Evolutionary conservation across 2,113 vertebrate genomes (phyloP).

Genomic region (Sphyrna mokarran): DNA sequence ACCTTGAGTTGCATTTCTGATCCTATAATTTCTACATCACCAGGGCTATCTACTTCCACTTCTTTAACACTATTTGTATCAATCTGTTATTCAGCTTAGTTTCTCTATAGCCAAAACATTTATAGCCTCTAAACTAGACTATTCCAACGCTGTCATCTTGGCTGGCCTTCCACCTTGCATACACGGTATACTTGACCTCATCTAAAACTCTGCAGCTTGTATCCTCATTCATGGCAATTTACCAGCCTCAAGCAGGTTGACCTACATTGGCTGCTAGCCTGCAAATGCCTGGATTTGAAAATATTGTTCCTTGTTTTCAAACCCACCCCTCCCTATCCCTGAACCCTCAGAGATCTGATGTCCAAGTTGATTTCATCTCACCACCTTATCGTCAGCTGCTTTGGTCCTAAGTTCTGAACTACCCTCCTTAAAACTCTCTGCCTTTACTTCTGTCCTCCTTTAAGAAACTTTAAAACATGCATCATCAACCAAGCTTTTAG

Average conservation of each 20-base stretch:
- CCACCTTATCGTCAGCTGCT: no score
- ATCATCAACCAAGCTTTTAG: no score
- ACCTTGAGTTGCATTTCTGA: not conserved
- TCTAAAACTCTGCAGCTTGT: not conserved
- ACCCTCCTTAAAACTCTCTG: no score
- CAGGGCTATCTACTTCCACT: not conserved
- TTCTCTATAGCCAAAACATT: not conserved
- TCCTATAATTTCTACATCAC: not conserved
- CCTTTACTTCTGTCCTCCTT: no score
- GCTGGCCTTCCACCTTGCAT: not conserved
- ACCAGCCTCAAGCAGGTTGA: not conserved
- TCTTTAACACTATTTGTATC: not conserved
- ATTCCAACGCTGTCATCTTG: not conserved
- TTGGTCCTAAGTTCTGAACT: no score
- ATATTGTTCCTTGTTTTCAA: not conserved
- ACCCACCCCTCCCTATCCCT: no score
- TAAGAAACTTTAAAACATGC: no score
- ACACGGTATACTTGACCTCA: not conserved
- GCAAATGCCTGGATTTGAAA: not conserved
- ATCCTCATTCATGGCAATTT: not conserved
- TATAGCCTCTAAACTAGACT: not conserved
- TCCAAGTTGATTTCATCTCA: not conserved
- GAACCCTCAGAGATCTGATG: not conserved
- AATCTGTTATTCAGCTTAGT: not conserved
- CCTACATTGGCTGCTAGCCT: not conserved